phyloP scores from a whole-genome alignment of 2,888 invertebrate species.

The Bellardia bayeri region DNA sequence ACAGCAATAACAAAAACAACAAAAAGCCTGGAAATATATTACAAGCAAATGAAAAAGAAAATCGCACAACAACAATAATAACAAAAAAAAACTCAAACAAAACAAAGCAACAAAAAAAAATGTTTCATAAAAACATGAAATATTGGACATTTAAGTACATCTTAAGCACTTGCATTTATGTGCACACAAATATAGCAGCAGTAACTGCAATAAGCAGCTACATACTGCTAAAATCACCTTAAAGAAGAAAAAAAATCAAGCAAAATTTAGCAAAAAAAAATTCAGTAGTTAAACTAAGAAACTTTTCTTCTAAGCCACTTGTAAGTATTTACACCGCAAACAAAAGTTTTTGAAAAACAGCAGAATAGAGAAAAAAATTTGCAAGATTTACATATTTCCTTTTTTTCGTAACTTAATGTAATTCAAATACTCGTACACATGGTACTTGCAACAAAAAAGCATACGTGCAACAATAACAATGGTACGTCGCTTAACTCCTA shows the following conservation, averaged over 20 bases:
- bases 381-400: slow-evolving; percentile 69
- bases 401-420: slow-evolving; percentile 47
- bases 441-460: slow-evolving; percentile 35
- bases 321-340: slow-evolving; percentile 38
- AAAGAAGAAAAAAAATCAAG: slow-evolving; percentile 37
- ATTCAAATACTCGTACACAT: slow-evolving; percentile 31
- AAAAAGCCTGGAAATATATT: slow-evolving; percentile 76
- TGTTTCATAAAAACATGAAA: slow-evolving; percentile 78
- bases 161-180: slow-evolving; percentile 79
- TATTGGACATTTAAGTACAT: slow-evolving; percentile 80
- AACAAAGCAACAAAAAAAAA: slow-evolving; percentile 48
- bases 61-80: slow-evolving; percentile 54
- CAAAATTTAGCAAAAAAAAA: slow-evolving; percentile 43
- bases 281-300: slow-evolving; percentile 56
- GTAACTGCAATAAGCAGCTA: slow-evolving; percentile 15
- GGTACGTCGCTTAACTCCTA: slow-evolving; percentile 64
- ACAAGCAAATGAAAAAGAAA: slow-evolving; percentile 69
- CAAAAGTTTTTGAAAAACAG: background rate
- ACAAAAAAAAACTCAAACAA: slow-evolving; percentile 28
- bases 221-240: slow-evolving; percentile 47
- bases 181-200: slow-evolving; percentile 54
- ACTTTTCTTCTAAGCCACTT: slow-evolving; percentile 65
- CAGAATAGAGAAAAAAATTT: slow-evolving; percentile 33
- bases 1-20: slow-evolving; percentile 58
- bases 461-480: slow-evolving; percentile 65